Evolutionary conservation across 2,888 invertebrate species (phyloP), one percentile per base, ranked within the genome.

Genomic region (Nycteola revayana): DNA sequence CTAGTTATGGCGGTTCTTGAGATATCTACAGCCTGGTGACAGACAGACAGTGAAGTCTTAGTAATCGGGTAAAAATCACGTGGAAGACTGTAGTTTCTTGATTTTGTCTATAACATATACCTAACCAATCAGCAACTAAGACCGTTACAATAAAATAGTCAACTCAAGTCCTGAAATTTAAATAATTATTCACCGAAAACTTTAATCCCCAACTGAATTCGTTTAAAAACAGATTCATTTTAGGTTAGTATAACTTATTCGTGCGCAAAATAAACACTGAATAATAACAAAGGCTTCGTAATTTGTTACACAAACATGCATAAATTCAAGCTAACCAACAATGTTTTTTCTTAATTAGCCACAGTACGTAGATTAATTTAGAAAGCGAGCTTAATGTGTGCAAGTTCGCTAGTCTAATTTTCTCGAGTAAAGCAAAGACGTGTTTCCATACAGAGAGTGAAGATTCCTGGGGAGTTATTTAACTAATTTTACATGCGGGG

Each of bases 401-500:
- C 67, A 72, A 78, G 73, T 78, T 76, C 45, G 59, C 54, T 62
- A 57, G 61, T 65, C 68, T 82, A 79, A 82, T 81, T 81, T 68
- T 60, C 72, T 66, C 66, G 71, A 73, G 69, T 68, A 84, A 62
- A 84, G 85, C 84, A 84, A 85, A 84, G 79, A 80, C 84, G 68
- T 84, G 85, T 84, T 76, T 69, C 62, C 78, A 71, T 76, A 73
- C 59, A 63, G 66, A 71, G 64, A 65, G 67, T 57, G 68, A 74
- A 77, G 75, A 75, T 75, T 76, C 67, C 62, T 53, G 40, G 66
- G 72, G 75, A 77, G 78, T 75, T 82, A 77, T 82, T 80, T 75
- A 77, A 80, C 79, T 75, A 80, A 84, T 80, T 83, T 80, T 76
- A 81, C 76, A 80, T 75, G 77, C 75, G 73, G 72, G 68, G 66